Evolutionary conservation across 2,113 vertebrate genomes (phyloP).

Genomic region (human (Homo sapiens)): GRCh38 chr5:96231501-96232000

Average conservation of each 20-base stretch:
- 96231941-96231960: not conserved
- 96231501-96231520: not conserved
- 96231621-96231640: not conserved
- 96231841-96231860: not conserved
- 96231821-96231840: not conserved
- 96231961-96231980: not conserved
- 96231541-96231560: constrained; percentile 41
- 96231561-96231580: not conserved
- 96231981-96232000: not conserved
- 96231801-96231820: not conserved
- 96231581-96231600: constrained; percentile 1
- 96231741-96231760: not conserved
- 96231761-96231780: constrained; percentile 4
- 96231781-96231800: not conserved
- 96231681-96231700: not conserved
- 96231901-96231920: not conserved
- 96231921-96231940: not conserved
- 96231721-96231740: not conserved
- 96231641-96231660: not conserved
- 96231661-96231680: constrained; percentile 31
- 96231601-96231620: not conserved
- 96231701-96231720: not conserved
- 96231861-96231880: not conserved
- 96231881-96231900: not conserved
- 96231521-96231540: not conserved